Conservation (phyloP, 2,113 vertebrate species). For the Alethe castanea region DNA sequence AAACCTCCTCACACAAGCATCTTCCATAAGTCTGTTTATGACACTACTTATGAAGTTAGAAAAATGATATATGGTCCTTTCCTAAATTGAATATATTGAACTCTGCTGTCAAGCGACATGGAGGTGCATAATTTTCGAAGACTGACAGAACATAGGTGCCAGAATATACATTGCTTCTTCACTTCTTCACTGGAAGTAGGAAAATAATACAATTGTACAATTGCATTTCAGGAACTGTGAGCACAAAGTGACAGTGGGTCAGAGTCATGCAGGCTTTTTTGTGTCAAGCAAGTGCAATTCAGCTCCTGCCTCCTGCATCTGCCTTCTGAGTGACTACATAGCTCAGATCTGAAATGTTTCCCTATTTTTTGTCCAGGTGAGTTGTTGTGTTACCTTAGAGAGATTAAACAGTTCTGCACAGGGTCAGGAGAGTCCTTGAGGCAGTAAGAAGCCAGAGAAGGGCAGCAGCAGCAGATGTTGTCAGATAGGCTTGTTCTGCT, state of each 20-base stretch:
- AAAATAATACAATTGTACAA: background rate
- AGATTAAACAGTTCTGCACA: background rate
- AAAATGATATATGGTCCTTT: background rate
- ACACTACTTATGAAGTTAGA: background rate
- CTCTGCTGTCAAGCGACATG: background rate
- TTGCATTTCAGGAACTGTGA: background rate
- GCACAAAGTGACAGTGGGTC: background rate
- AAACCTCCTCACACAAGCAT: background rate
- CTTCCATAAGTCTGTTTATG: background rate
- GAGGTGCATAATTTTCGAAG: background rate
- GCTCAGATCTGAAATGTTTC: background rate
- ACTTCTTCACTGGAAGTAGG: background rate
- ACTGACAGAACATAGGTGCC: background rate
- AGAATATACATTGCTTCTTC: background rate
- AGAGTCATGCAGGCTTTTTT: rapidly evolving
- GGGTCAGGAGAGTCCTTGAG: rapidly evolving
- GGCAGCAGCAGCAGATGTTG: background rate
- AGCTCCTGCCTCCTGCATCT: background rate
- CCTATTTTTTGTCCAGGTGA: background rate
- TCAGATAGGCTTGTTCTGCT: background rate
- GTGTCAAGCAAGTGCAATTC: background rate
- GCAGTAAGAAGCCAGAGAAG: background rate
- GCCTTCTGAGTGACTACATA: background rate
- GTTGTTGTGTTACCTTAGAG: background rate
- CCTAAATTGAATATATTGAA: background rate